Percentiles rank a stretch among this genome's conserved stretches.
Evolutionary conservation across 2,113 vertebrate species (phyloP).

Genomic region (Psammodynastes pulverulentus): DNA sequence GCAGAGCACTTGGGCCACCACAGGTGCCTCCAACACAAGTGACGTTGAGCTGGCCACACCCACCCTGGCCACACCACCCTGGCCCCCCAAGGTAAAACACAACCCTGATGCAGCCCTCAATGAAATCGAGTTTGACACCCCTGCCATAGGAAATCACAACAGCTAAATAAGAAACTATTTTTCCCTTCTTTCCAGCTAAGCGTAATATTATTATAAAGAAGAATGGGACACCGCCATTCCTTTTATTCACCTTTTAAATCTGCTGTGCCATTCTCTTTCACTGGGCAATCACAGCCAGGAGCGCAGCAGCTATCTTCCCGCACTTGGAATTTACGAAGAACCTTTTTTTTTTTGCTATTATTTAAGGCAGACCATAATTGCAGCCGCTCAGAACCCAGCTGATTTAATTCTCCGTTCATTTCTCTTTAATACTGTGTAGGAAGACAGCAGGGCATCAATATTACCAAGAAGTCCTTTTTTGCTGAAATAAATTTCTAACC

Average conservation of each 20-base stretch:
- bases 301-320: constrained; percentile 30
- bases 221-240: background rate
- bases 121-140: too few species aligned
- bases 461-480: constrained; percentile 48
- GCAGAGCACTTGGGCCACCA: too few species aligned
- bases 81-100: too few species aligned
- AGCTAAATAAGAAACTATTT: background rate
- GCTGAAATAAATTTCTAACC: constrained; percentile 21
- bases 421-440: constrained; percentile 36
- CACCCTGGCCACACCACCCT: too few species aligned
- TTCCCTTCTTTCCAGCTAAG: background rate
- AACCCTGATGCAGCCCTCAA: too few species aligned
- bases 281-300: constrained; percentile 48
- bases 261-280: constrained; percentile 43
- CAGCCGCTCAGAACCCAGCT: constrained; percentile 51
- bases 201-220: background rate
- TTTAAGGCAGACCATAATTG: constrained; percentile 47
- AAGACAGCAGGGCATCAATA: constrained; percentile 42
- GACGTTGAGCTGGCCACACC: too few species aligned
- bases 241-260: constrained; percentile 41
- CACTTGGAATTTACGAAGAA: constrained; percentile 44
- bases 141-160: background rate
- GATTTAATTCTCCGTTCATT: constrained; percentile 47
- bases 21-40: too few species aligned
- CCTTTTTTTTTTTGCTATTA: constrained; percentile 47